These are phyloP conservation scores for Acanthosepion pharaonis DNA, from an alignment of 2,888 invertebrate genomes.

Conservation along the genomic window DNA sequence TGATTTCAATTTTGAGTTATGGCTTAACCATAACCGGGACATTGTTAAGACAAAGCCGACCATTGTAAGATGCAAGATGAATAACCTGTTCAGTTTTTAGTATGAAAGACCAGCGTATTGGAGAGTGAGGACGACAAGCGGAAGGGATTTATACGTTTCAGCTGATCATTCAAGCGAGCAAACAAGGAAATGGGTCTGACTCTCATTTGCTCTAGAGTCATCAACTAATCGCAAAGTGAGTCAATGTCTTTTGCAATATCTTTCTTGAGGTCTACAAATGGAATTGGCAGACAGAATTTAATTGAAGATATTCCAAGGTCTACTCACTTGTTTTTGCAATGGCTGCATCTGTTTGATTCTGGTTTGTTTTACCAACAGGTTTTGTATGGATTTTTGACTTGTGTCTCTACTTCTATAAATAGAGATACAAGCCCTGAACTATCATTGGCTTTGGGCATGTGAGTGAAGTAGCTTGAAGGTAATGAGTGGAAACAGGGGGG, in stretches of 20 bases:
- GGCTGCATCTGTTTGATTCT: not conserved
- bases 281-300: slow-evolving; percentile 33
- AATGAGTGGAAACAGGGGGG: no score
- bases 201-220: slow-evolving; percentile 8
- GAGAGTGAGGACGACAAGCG: slow-evolving; percentile 18
- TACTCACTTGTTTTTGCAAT: not conserved
- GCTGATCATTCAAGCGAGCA: not conserved
- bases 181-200: not conserved
- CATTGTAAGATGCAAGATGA: not conserved
- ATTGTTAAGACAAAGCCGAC: no score
- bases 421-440: not conserved
- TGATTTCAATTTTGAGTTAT: not conserved
- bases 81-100: not conserved
- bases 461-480: no score
- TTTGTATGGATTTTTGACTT: not conserved
- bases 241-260: slow-evolving; percentile 8
- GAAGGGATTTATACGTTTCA: slow-evolving; percentile 23
- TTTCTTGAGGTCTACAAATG: not conserved
- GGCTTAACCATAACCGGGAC: not conserved
- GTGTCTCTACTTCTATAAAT: not conserved
- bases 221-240: slow-evolving; percentile 33
- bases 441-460: not conserved
- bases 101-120: not conserved
- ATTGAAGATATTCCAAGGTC: not conserved
- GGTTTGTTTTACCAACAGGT: not conserved